These are phyloP conservation scores for Anthophora plumipes DNA, from an alignment of 2,888 invertebrate genomes.

Conservation along the genomic window DNA sequence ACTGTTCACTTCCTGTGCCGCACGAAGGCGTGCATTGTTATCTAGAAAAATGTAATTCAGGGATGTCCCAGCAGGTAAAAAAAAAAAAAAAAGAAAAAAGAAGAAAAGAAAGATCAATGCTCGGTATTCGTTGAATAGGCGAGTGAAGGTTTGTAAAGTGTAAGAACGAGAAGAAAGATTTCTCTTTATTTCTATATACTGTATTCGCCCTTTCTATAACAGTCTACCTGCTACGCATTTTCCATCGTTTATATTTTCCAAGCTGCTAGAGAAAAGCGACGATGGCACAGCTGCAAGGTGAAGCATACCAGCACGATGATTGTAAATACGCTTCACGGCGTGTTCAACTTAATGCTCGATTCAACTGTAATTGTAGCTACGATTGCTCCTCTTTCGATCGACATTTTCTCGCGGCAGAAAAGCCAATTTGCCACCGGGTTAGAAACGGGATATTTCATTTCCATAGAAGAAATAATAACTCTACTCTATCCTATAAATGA, in stretches of 20 bases:
- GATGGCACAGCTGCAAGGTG: slow-evolving; percentile 31
- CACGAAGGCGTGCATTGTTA: slow-evolving; percentile 9
- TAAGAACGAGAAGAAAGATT: slow-evolving; percentile 6
- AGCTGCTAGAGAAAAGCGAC: not conserved
- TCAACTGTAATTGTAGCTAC: slow-evolving; percentile 20
- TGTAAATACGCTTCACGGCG: slow-evolving; percentile 26
- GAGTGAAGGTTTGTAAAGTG: not conserved
- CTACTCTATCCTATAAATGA: not conserved
- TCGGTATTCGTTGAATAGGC: not conserved
- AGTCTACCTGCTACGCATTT: not conserved
- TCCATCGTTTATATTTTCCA: slow-evolving; percentile 33
- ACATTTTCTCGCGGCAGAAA: not conserved
- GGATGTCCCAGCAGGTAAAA: slow-evolving; percentile 16
- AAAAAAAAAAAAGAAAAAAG: too few relatives aligned
- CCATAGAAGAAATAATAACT: not conserved
- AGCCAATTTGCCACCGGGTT: not conserved
- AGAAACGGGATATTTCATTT: slow-evolving; percentile 11
- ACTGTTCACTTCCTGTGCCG: not conserved
- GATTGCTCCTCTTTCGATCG: slow-evolving; percentile 20
- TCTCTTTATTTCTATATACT: not conserved
- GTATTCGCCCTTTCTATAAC: too few relatives aligned
- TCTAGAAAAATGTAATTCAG: slow-evolving; percentile 1
- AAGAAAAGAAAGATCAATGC: slow-evolving; percentile 12
- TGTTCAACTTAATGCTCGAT: slow-evolving; percentile 24
- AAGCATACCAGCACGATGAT: not conserved